Evolutionary conservation across 2,797 vertebrate genomes (phyloP), one percentile per base, ranked within the genome.

Genomic region (Brachyrhaphis roseni): DNA sequence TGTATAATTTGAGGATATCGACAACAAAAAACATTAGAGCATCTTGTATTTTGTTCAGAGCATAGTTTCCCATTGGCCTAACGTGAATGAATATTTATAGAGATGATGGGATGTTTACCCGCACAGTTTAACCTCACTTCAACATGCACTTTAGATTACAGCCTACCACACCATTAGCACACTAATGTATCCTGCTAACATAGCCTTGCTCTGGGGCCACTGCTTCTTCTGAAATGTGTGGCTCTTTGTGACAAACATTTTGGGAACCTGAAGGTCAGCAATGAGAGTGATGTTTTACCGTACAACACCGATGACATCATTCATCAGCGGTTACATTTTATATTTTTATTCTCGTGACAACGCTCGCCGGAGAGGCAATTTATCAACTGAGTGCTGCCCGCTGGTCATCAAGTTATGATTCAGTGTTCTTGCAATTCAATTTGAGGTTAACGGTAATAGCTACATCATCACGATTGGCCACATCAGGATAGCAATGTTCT

Each of bases 11-110:
- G 6, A 36, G 18, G 18, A 31, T 18, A 73, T 39, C 75, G 16
- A 71, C 10, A 26, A 45, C 4, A 39, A 66, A 68, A 51, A 13
- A 2, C 26, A 5, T 70, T 8, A 39, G 78, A 86, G 83, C 80
- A 66, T 79, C 78, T 74, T 74, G 88, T 93, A 91, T 95, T 95
- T 92, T 89, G 0, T 77, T 77, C 76, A 77, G 73, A 70, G 41
- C 76, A 28, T 1, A 59, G 15, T 6, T 66, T 93, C 89, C 90
- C 89, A 89, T 57, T 79, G 64, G 39, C 76, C 81, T 76, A 86
- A 85, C 76, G 80, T 90, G 92, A 93, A 93, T 91, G 92, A 87
- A 81, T 53, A 45, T 78, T 51, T 8, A 77, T 75, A 86, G 77
- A 62, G 64, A 78, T 64, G 18, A 55, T 73, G 79, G 55, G 43